phyloP scores from a whole-genome alignment of 2,113 vertebrate species.

The Tetrao urogallus region DNA sequence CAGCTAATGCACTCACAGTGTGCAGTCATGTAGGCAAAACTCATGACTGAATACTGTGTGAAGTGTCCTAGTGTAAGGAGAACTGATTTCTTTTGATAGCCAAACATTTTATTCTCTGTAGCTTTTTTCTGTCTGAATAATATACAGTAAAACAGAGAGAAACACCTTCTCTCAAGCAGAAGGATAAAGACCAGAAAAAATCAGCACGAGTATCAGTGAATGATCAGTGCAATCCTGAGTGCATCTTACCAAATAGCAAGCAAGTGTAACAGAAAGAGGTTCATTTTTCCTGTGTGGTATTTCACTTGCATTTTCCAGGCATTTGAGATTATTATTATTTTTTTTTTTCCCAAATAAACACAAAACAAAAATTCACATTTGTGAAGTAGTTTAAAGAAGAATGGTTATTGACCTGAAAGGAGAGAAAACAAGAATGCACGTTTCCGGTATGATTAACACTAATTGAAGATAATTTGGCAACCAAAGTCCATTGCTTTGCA shows the following conservation, averaged over 20 bases:
- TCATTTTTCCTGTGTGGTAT: not conserved
- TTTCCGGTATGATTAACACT: conserved; percentile 8
- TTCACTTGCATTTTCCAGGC: not conserved
- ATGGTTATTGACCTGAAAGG: not conserved
- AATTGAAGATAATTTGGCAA: not conserved
- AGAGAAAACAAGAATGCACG: not conserved
- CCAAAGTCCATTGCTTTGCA: conserved; percentile 23
- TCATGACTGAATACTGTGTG: not conserved
- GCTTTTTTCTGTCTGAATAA: not conserved
- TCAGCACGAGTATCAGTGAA: not conserved
- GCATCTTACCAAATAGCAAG: not conserved
- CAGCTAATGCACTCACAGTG: conserved; percentile 1
- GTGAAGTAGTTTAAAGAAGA: not conserved
- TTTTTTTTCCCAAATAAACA: not conserved
- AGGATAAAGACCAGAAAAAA: not conserved
- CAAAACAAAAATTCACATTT: not conserved
- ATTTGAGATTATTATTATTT: not conserved
- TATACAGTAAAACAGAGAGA: not conserved
- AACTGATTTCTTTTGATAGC: not conserved
- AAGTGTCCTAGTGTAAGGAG: not conserved
- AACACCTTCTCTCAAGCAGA: not conserved
- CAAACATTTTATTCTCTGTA: not conserved
- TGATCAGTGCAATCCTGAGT: not conserved
- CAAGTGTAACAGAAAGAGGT: not conserved
- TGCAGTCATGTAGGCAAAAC: not conserved